Evolutionary conservation across 2,888 invertebrate species (phyloP).

Genomic region (Emmelina monodactyla): DNA sequence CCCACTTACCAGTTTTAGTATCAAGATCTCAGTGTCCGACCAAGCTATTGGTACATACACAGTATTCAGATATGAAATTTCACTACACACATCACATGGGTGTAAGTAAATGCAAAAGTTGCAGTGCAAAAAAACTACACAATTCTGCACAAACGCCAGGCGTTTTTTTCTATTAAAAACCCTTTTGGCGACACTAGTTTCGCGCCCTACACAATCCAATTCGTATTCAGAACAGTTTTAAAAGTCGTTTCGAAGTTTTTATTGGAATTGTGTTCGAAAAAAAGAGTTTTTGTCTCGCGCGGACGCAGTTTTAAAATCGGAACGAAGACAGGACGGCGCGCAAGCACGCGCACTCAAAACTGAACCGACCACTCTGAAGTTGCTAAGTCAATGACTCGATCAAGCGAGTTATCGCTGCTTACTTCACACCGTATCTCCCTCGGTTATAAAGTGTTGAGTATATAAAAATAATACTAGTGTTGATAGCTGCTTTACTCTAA

Average conservation of each 20-base stretch:
- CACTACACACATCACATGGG: slow-evolving; percentile 23
- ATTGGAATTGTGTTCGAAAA: too few species aligned
- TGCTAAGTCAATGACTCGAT: slow-evolving; percentile 26
- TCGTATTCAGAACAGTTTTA: too few species aligned
- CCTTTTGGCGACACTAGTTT: too few species aligned
- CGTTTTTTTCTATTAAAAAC: too few species aligned
- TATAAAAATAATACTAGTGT: too few species aligned
- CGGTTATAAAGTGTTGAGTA: too few species aligned
- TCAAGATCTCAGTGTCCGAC: slow-evolving; percentile 28
- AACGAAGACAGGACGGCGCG: slow-evolving; percentile 30
- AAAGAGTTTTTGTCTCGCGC: too few species aligned
- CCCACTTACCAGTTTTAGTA: slow-evolving; percentile 45
- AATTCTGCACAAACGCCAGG: slow-evolving; percentile 13
- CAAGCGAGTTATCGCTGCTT: slow-evolving; percentile 16
- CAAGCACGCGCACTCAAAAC: slow-evolving; percentile 49
- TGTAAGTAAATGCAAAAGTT: slow-evolving; percentile 27
- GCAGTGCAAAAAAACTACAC: slow-evolving; percentile 25
- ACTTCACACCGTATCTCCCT: too few species aligned
- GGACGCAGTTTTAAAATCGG: slow-evolving; percentile 11
- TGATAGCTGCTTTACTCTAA: too few species aligned
- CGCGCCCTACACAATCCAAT: too few species aligned
- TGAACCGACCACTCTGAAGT: slow-evolving; percentile 58
- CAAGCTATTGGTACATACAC: neutral
- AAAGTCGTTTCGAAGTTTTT: too few species aligned
- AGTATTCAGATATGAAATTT: neutral